Evolutionary conservation across 1,140 invertebrate genomes (phyloP).

Genomic region (Listronotus bonariensis): DNA sequence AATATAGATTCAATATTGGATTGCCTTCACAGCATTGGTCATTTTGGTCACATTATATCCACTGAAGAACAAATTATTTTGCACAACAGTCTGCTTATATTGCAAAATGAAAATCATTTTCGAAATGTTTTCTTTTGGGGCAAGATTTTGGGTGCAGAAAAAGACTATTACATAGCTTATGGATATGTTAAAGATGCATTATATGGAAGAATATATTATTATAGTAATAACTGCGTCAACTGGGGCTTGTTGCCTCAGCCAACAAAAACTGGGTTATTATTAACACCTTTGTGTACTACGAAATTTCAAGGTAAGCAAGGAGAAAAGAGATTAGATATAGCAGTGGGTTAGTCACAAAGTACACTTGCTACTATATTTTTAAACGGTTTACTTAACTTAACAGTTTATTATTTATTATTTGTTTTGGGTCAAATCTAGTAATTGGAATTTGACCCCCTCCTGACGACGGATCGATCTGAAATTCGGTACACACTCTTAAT

Average conservation of each 20-base stretch:
- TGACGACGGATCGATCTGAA: too few relatives aligned
- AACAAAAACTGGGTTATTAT: slow-evolving; percentile 62
- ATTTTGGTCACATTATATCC: slow-evolving; percentile 65
- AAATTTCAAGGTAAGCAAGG: slow-evolving; percentile 56
- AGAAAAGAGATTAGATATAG: too few relatives aligned
- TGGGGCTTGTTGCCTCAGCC: slow-evolving; percentile 71
- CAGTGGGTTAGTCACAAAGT: too few relatives aligned
- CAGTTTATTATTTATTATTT: too few relatives aligned
- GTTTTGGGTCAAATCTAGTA: too few relatives aligned
- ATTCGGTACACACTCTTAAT: too few relatives aligned
- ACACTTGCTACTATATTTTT: too few relatives aligned
- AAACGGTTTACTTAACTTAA: too few relatives aligned
- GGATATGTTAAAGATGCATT: slow-evolving; percentile 72
- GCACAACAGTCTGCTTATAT: slow-evolving; percentile 69
- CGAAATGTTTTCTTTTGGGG: slow-evolving; percentile 75
- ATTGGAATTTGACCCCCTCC: too few relatives aligned
- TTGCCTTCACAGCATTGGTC: slow-evolving; percentile 55
- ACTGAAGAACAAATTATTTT: slow-evolving; percentile 68
- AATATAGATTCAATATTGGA: slow-evolving; percentile 47
- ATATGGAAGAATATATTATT: slow-evolving; percentile 69
- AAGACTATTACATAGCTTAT: slow-evolving; percentile 75
- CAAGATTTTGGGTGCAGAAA: slow-evolving; percentile 66
- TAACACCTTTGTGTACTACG: slow-evolving; percentile 61
- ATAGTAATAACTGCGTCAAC: slow-evolving; percentile 69
- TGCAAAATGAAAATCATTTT: slow-evolving; percentile 79